A percentile compares a stretch with the other conserved stretches of the same genome.
Evolutionary conservation across 2,797 vertebrate genomes (phyloP).

Genomic region (Artibeus jamaicensis): DNA sequence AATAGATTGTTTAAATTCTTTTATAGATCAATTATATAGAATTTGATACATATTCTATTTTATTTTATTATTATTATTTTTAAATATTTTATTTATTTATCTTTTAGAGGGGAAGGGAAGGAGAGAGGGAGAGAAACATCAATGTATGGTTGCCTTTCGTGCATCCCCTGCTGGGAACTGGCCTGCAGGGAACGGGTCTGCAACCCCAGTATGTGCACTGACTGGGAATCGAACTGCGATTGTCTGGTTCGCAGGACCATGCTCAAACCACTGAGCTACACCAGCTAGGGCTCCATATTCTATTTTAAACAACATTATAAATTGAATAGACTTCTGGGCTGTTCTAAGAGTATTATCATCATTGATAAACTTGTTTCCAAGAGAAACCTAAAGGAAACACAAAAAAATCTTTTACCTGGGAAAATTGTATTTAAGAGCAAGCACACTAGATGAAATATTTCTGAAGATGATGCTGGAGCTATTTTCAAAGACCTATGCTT

Average conservation of each 20-base stretch:
- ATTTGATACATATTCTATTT: slow-evolving; percentile 1
- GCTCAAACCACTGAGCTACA: no score
- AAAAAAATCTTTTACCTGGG: neutral
- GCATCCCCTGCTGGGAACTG: no score
- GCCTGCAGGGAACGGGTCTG: no score
- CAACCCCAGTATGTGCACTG: no score
- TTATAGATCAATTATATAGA: neutral
- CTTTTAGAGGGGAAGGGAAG: no score
- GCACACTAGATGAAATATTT: neutral
- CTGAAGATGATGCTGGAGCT: neutral
- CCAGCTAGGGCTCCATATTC: no score
- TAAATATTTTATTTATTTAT: no score
- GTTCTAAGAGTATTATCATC: neutral
- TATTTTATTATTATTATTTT: no score
- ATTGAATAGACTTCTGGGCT: neutral
- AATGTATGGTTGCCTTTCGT: no score
- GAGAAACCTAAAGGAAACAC: slow-evolving; percentile 22
- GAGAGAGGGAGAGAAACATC: no score
- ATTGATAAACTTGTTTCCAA: neutral
- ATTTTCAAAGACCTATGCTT: neutral
- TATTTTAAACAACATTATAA: neutral
- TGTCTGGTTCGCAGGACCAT: no score
- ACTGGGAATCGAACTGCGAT: no score
- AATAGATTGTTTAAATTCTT: neutral
- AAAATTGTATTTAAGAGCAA: neutral